Conservation (phyloP, 2,797 vertebrate species). For the Hirundo rustica region DNA sequence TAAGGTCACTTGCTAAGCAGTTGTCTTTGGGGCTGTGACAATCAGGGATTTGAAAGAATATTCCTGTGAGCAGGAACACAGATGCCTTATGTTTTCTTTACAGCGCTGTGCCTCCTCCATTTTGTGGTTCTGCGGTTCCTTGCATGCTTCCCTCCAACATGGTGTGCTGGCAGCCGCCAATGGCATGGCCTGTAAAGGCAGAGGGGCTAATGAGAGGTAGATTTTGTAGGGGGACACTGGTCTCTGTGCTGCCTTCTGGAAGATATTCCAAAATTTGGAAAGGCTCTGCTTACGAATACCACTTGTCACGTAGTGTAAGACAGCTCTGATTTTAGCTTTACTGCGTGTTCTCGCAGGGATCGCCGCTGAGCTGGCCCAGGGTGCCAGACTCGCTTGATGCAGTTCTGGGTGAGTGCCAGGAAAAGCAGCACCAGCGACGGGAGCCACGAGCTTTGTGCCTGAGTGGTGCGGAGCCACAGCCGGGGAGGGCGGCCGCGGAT, state of each 20-base stretch:
- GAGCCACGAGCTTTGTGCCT: background rate
- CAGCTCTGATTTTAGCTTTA: background rate
- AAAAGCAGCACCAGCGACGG: background rate
- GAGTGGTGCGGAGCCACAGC: background rate
- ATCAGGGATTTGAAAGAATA: background rate
- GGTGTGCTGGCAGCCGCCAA: background rate
- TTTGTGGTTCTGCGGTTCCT: background rate
- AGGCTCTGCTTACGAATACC: background rate
- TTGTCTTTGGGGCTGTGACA: background rate
- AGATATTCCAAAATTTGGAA: background rate
- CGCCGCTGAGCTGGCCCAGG: accelerated
- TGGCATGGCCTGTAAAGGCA: background rate
- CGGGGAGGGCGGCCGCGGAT: background rate
- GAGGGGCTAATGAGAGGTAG: background rate
- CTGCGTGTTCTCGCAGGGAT: accelerated
- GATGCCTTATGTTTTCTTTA: background rate
- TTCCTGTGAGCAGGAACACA: background rate
- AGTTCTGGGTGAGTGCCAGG: background rate
- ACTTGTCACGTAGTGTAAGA: accelerated
- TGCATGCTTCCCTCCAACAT: background rate
- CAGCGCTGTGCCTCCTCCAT: background rate
- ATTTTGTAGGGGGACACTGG: background rate
- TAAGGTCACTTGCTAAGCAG: background rate
- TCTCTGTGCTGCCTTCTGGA: background rate
- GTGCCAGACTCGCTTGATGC: background rate